These are phyloP conservation scores for Oryzaephilus surinamensis DNA, from an alignment of 1,140 invertebrate species.

Conservation along the genomic window DNA sequence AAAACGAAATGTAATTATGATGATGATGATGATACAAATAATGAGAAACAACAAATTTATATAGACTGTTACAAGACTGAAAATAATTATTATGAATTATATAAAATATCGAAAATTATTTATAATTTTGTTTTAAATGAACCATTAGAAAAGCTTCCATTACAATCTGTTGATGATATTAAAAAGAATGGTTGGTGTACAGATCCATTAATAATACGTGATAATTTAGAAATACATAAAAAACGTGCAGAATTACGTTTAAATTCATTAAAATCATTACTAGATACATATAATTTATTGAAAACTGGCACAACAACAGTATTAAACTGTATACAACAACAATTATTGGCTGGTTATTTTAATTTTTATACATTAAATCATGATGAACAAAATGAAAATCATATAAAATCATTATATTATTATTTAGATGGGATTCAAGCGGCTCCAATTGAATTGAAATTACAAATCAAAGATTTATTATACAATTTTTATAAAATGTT, in stretches of 20 bases:
- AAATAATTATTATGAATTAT: too few species aligned
- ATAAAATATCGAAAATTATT: too few species aligned
- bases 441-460: conserved; percentile 33
- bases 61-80: background rate
- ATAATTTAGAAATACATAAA: conserved; percentile 39
- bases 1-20: background rate
- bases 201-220: conserved; percentile 19
- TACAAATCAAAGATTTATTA: conserved; percentile 36
- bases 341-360: conserved; percentile 50
- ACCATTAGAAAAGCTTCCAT: conserved; percentile 19
- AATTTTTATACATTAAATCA: conserved; percentile 39
- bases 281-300: conserved; percentile 2
- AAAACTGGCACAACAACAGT: conserved; percentile 16
- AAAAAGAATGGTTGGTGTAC: conserved; percentile 27
- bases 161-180: conserved; percentile 6
- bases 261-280: conserved; percentile 29
- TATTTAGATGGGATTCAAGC: conserved; percentile 41
- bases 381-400: conserved; percentile 30
- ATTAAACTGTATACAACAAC: conserved; percentile 41
- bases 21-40: background rate
- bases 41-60: conserved; percentile 1
- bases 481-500: conserved; percentile 39
- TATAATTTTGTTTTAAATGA: conserved; percentile 30
- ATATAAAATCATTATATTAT: too few species aligned
- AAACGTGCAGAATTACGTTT: conserved; percentile 40